A percentile compares a stretch with the other conserved stretches of the same genome.
Conservation (phyloP, 92 coral and sea anemone species). For the Epizoanthus illoricatus region DNA sequence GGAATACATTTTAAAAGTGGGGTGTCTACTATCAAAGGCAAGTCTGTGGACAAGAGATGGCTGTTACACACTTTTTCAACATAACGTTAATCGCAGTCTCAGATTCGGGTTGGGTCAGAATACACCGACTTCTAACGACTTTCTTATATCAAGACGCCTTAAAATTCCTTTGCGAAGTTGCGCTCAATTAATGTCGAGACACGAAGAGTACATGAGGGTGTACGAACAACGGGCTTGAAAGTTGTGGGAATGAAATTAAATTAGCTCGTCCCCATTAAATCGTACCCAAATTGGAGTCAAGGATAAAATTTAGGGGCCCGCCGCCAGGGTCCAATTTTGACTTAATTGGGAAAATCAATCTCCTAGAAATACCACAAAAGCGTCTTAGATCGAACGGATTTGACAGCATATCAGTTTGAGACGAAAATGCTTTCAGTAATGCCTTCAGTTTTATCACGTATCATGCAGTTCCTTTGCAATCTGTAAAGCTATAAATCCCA, state of each 20-base stretch:
- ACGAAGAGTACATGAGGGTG: slow-evolving; percentile 4
- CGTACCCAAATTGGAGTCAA: slow-evolving; percentile 60
- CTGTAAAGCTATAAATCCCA: slow-evolving; percentile 42
- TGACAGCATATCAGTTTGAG: not conserved
- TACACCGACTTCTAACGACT: slow-evolving; percentile 14
- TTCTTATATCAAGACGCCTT: not conserved
- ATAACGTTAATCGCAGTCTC: slow-evolving; percentile 10
- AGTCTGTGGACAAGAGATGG: not conserved
- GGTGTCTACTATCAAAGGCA: slow-evolving; percentile 2
- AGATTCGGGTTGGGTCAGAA: slow-evolving; percentile 20
- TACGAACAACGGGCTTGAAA: slow-evolving; percentile 25
- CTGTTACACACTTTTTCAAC: not conserved
- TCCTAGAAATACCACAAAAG: slow-evolving; percentile 34
- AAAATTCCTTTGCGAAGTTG: not conserved
- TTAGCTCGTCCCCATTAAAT: slow-evolving; percentile 55
- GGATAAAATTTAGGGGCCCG: slow-evolving; percentile 48
- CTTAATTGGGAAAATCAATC: slow-evolving; percentile 61
- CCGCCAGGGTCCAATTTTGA: slow-evolving; percentile 56
- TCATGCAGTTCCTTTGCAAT: slow-evolving; percentile 6
- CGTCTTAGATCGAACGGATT: slow-evolving; percentile 22
- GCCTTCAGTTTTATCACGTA: not conserved
- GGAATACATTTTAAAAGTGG: slow-evolving; percentile 30
- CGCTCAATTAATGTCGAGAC: slow-evolving; percentile 24
- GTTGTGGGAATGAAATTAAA: slow-evolving; percentile 56
- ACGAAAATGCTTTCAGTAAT: not conserved